Conservation (phyloP, 2,888 invertebrate genomes). For the Spisula subtruncata region DNA sequence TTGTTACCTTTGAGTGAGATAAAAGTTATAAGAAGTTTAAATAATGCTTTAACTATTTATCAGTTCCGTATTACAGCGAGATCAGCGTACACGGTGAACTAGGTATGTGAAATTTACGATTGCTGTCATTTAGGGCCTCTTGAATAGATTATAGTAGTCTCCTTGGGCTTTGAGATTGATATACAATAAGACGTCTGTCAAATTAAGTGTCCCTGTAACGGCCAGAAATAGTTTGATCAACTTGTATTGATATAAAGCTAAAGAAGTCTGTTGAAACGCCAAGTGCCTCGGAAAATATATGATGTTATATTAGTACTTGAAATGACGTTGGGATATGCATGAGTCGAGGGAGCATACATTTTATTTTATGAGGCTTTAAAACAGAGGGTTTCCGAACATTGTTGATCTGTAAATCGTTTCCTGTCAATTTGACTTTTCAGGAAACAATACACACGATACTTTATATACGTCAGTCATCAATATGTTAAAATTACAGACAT, state of each 20-base stretch:
- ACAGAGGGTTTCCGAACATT: too few species aligned
- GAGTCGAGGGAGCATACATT: too few species aligned
- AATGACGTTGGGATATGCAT: too few species aligned
- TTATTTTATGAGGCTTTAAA: too few species aligned
- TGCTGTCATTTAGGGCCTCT: conserved; percentile 46
- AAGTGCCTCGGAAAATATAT: neutral
- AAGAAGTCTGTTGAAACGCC: neutral
- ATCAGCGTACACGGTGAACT: conserved; percentile 53
- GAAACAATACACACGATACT: too few species aligned
- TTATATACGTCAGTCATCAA: too few species aligned
- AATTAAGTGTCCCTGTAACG: conserved; percentile 28
- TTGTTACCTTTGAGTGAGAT: conserved; percentile 69
- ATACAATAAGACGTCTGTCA: conserved; percentile 50
- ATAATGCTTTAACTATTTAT: conserved; percentile 72
- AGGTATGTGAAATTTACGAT: conserved; percentile 61
- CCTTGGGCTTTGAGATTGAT: conserved; percentile 36
- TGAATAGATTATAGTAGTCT: conserved; percentile 38
- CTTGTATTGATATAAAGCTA: neutral
- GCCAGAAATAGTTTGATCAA: neutral
- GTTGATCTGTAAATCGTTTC: too few species aligned
- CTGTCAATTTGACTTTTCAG: too few species aligned
- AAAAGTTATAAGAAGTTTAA: conserved; percentile 74
- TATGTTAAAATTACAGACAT: too few species aligned
- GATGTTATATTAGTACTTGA: too few species aligned
- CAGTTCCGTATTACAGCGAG: conserved; percentile 61